Base-by-base conservation (phyloP, 1,140 invertebrate species). In the Aradophagus sp. region DNA sequence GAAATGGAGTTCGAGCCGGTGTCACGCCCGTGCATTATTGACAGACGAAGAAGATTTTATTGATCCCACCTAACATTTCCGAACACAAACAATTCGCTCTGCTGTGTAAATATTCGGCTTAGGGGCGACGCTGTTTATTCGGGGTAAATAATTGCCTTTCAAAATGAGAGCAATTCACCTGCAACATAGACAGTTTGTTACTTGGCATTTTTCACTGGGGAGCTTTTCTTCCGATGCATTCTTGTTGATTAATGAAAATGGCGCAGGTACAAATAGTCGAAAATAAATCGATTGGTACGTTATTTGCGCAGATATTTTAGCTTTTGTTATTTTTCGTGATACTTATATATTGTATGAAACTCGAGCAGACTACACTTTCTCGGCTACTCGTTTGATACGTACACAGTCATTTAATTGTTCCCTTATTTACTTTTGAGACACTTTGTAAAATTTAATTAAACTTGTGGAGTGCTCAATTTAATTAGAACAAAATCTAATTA, bases 1-100 rank as follows among this genome's bases (percentile, higher is more conserved):
- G 61, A 61, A 69, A 70, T 74, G 29, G 62, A 66, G 62, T 62
- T 66, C 26, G 36, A 53, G 42, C 47, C 32, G 45, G 65, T 66
- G 61, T 69, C 71, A 74, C 71, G 71, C 65, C 39, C 59, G 55
- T 53, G 34, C 72, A 44, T 45, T 69, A 69, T 74, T 69, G 72
- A 74, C 66, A 62, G 50, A 66, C 59, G 65, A 69, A 74, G 63
- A 73, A 73, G 70, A 68, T 73, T 68, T 73, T 65, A 68, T 68
- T 65, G 71, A 68, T 68, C 53, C 63, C 47, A 58, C 62, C 62
- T 67, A 73, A 73, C 62, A 16, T 67, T 73, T 67, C 61, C 61
- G 61, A 66, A 61, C 31, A 62, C 69, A 73, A 67, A 73, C 56
- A 67, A 71, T 58, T 47, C 62, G 19, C 34, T 29, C 45, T 12